These are phyloP conservation scores for Armadillidium nasatum DNA, from an alignment of 1,140 invertebrate species.

Conservation along the genomic window DNA sequence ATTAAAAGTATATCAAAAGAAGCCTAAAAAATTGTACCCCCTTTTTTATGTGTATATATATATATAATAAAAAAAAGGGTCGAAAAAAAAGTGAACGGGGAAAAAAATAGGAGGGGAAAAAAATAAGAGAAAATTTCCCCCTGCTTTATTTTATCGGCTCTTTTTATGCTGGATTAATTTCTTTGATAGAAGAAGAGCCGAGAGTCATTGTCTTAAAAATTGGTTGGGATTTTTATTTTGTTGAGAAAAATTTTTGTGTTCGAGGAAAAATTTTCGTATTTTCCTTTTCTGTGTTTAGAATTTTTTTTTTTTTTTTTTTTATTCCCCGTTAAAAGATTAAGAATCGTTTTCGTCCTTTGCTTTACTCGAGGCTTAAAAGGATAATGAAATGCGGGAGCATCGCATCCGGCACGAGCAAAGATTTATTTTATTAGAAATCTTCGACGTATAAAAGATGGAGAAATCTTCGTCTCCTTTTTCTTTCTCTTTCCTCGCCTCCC, in stretches of 20 bases:
- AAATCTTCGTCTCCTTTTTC: too few species aligned
- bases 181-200: slow-evolving; percentile 1
- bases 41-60: background rate
- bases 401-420: background rate
- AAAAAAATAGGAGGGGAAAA: background rate
- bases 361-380: background rate
- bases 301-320: too few species aligned
- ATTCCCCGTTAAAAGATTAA: background rate
- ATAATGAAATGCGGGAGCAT: background rate
- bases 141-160: background rate
- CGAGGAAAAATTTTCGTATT: background rate
- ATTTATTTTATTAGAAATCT: slow-evolving; percentile 1
- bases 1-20: slow-evolving; percentile 14
- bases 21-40: slow-evolving; percentile 8
- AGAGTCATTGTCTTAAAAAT: slow-evolving; percentile 9
- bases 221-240: slow-evolving; percentile 7
- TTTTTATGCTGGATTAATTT: slow-evolving; percentile 14
- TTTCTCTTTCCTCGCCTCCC: too few species aligned
- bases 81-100: background rate
- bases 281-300: background rate
- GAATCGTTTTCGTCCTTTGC: background rate
- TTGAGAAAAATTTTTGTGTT: background rate
- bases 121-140: background rate
- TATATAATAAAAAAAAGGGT: background rate
- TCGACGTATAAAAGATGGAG: too few species aligned